Conservation (phyloP, 2,888 invertebrate genomes). For the Zelleria hepariella region DNA sequence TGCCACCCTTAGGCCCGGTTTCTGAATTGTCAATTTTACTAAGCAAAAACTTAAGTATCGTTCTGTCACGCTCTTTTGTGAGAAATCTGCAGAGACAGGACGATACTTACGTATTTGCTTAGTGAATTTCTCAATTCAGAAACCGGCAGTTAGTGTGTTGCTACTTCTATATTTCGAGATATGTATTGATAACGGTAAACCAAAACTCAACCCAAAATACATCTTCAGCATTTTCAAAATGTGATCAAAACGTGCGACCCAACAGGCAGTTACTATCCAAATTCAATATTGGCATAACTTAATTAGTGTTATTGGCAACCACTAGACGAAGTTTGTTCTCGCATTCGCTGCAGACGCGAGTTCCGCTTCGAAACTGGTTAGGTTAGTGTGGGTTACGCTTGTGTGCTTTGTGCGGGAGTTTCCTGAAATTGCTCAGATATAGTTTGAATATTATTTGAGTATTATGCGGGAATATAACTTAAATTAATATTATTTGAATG, state of each 20-base stretch:
- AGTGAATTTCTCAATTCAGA: too few relatives aligned
- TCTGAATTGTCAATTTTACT: too few relatives aligned
- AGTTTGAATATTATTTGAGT: not conserved
- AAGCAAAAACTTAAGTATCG: too few relatives aligned
- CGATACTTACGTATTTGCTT: too few relatives aligned
- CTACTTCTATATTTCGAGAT: too few relatives aligned
- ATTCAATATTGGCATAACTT: conserved; percentile 25
- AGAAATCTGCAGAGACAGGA: too few relatives aligned
- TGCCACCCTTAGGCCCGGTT: too few relatives aligned
- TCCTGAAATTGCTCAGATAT: not conserved
- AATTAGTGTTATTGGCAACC: conserved; percentile 28
- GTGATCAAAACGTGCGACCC: not conserved
- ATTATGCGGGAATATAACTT: too few relatives aligned
- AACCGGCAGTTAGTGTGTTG: too few relatives aligned
- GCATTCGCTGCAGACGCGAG: not conserved
- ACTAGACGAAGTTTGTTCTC: not conserved
- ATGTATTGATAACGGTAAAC: not conserved
- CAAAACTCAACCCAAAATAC: not conserved
- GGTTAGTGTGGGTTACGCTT: not conserved
- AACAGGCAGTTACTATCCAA: conserved; percentile 10
- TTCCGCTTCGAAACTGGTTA: not conserved
- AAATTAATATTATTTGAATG: too few relatives aligned
- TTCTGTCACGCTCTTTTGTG: too few relatives aligned
- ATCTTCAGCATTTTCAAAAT: not conserved
- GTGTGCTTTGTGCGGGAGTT: not conserved